These are phyloP conservation scores for Leistus spinibarbis DNA, from an alignment of 2,888 invertebrate genomes.

Conservation along the genomic window DNA sequence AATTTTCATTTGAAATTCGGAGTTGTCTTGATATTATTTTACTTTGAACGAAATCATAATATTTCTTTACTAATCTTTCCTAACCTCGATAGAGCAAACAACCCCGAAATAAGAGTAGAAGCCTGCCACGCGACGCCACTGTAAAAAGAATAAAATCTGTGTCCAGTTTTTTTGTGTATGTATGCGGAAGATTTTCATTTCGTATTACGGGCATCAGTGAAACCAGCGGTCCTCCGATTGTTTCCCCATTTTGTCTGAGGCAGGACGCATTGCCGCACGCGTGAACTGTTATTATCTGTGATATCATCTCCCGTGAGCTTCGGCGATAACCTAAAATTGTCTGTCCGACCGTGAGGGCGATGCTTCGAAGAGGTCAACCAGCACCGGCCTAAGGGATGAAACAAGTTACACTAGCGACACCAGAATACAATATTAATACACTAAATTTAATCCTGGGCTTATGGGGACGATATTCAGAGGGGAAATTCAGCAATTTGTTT, in stretches of 20 bases:
- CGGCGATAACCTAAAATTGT: conserved; percentile 18
- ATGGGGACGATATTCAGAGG: too few relatives aligned
- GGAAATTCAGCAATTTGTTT: too few relatives aligned
- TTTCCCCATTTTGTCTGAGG: conserved; percentile 1
- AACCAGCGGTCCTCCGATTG: background rate
- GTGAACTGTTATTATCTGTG: conserved; percentile 23
- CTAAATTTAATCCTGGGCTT: too few relatives aligned
- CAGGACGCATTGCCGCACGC: conserved; percentile 1
- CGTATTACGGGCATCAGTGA: background rate
- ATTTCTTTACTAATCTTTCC: too few relatives aligned
- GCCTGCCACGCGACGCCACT: too few relatives aligned
- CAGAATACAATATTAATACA: too few relatives aligned
- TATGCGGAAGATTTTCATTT: background rate
- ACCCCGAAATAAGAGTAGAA: background rate
- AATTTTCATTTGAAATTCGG: too few relatives aligned
- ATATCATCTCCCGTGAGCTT: conserved; percentile 20
- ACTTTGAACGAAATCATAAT: too few relatives aligned
- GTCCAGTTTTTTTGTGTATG: background rate
- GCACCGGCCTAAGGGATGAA: background rate
- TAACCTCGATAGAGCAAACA: background rate
- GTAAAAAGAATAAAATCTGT: background rate
- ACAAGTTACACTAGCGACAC: too few relatives aligned
- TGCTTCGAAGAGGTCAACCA: background rate
- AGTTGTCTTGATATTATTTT: too few relatives aligned
- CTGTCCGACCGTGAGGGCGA: background rate